Evolutionary conservation across 2,888 invertebrate species (phyloP), one percentile per base, ranked within the genome.

Genomic region (Hypsopygia costalis): DNA sequence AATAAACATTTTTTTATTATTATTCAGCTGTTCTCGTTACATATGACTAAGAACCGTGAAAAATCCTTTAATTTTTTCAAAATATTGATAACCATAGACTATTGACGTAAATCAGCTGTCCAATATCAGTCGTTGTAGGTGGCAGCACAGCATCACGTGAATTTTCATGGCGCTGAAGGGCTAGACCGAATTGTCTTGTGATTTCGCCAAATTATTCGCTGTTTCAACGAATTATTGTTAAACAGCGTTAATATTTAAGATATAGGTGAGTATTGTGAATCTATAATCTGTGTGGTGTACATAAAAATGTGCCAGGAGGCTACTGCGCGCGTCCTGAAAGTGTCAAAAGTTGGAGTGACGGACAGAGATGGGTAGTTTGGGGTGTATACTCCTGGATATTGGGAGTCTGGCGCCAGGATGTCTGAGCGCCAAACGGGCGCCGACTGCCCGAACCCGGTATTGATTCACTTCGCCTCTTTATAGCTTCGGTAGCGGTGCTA

Each of bases 131-230:
- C 59, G 69, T 81, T 80, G 75, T 82, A 90, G 90, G 80, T 89
- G 87, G 90, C 89, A 90, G 88, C 89, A 90, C 89, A 67, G 89
- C 85, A 86, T 91, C 91, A 91, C 91, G 91, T 91, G 91, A 91
- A 90, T 90, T 88, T 88, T 90, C 87, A 90, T 86, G 89, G 90
- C 90, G 86, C 76, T 82, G 82, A 83, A 81, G 89, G 89, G 86
- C 85, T 85, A 80, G 85, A 74, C 86, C 89, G 82, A 80, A 77
- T 81, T 82, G 89, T 89, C 89, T 88, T 88, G 89, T 89, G 89
- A 88, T 89, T 89, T 83, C 83, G 75, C 77, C 79, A 79, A 85
- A 81, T 80, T 79, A 75, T 79, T 74, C 69, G 85, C 86, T 88
- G 87, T 87, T 85, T 81, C 68, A 55, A 62, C 67, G 75, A 78